phyloP scores from a whole-genome alignment of 92 coral and sea anemone species.

The Virgularia gustaviana region DNA sequence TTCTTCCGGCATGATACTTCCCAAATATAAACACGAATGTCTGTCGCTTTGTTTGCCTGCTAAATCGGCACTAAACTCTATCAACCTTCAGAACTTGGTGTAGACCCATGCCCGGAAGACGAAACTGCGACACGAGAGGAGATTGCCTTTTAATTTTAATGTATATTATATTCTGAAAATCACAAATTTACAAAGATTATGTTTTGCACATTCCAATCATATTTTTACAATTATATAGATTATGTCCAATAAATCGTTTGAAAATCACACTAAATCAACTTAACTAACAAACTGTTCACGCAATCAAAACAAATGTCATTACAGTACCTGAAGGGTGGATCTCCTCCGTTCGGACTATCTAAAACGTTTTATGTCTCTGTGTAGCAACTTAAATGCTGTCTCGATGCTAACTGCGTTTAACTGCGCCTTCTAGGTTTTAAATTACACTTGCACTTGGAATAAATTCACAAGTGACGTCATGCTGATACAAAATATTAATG shows the following conservation, averaged over 20 bases:
- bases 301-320: background rate
- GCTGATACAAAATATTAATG: background rate
- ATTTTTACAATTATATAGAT: constrained; percentile 1
- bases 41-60: constrained; percentile 34
- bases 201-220: constrained; percentile 17
- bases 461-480: constrained; percentile 3
- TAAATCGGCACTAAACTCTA: constrained; percentile 26
- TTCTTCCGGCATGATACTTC: no score
- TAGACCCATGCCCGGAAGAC: constrained; percentile 27
- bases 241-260: background rate
- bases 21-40: constrained; percentile 2
- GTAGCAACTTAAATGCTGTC: background rate
- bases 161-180: background rate
- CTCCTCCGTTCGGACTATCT: constrained; percentile 1
- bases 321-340: constrained; percentile 11
- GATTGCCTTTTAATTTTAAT: constrained; percentile 23
- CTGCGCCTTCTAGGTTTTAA: background rate
- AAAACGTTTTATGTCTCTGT: background rate
- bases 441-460: background rate
- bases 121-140: constrained; percentile 20
- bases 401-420: background rate
- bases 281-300: constrained; percentile 2
- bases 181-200: constrained; percentile 14
- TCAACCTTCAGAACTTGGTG: constrained; percentile 16
- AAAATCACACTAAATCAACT: background rate